Percentiles rank a stretch among this genome's conserved stretches.
phyloP scores from a whole-genome alignment of 2,888 invertebrate genomes.

The Eupithecia centaureata region DNA sequence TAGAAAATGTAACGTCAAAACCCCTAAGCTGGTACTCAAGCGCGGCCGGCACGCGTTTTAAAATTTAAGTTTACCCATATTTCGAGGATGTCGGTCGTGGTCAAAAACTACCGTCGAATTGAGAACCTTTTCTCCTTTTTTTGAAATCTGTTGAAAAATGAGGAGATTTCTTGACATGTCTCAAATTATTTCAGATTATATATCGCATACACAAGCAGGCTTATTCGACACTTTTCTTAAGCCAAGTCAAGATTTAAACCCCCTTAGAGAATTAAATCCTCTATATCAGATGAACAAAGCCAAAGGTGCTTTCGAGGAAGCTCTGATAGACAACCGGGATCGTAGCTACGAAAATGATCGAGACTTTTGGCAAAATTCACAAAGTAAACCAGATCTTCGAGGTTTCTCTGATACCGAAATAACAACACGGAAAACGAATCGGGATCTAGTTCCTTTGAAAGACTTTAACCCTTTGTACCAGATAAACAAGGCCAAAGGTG shows the following conservation, averaged over 20 bases:
- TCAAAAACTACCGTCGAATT: too few species aligned
- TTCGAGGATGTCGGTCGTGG: not conserved
- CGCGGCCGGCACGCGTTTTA: too few species aligned
- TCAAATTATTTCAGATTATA: constrained; percentile 16
- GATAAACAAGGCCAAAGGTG: constrained; percentile 3
- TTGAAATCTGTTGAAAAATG: too few species aligned
- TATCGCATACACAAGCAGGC: constrained; percentile 6
- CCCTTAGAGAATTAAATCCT: constrained; percentile 13
- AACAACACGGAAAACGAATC: not conserved
- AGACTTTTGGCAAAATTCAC: not conserved
- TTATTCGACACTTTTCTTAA: constrained; percentile 15
- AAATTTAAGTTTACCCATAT: not conserved
- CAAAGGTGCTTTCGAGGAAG: not conserved
- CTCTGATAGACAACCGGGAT: not conserved
- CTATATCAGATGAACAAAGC: constrained; percentile 10
- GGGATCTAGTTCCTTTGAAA: constrained; percentile 3
- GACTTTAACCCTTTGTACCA: constrained; percentile 16
- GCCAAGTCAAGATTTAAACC: not conserved
- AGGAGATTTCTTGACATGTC: not conserved
- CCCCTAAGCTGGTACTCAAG: not conserved
- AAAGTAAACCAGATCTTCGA: not conserved
- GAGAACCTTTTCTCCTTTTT: too few species aligned
- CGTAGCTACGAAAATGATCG: not conserved
- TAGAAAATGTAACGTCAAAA: not conserved
- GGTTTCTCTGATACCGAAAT: not conserved